phyloP scores from a whole-genome alignment of 2,113 vertebrate genomes.

The Lepus timidus region DNA sequence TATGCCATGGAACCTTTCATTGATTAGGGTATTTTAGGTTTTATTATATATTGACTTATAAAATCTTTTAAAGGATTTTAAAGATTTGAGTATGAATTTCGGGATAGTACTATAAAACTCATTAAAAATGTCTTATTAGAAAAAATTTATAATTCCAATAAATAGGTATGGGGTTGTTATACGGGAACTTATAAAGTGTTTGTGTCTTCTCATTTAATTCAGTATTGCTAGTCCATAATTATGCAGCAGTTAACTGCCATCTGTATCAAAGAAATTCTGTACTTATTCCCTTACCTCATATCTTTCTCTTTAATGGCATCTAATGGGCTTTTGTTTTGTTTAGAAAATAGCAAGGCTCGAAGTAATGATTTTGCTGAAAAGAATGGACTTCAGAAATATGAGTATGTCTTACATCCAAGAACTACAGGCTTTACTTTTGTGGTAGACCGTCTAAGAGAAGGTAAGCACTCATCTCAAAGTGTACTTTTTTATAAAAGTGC shows the following conservation, averaged over 20 bases:
- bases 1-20: constrained; percentile 39
- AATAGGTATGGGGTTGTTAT: not conserved
- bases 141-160: not conserved
- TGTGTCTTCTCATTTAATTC: constrained; percentile 7
- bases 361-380: constrained; percentile 94
- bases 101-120: constrained; percentile 1
- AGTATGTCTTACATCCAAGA: constrained; percentile 96
- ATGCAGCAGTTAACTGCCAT: not conserved
- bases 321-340: constrained; percentile 77
- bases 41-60: constrained; percentile 17
- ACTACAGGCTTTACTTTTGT: constrained; percentile 98
- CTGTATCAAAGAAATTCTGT: constrained; percentile 12
- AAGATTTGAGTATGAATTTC: constrained; percentile 54
- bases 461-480: constrained; percentile 85
- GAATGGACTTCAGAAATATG: constrained; percentile 92
- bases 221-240: constrained; percentile 22
- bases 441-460: constrained; percentile 94
- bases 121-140: not conserved
- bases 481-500: not conserved
- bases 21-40: constrained; percentile 32
- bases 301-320: constrained; percentile 49
- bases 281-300: not conserved
- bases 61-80: constrained; percentile 54
- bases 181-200: not conserved
- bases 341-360: constrained; percentile 94